Conservation (phyloP, 2,113 vertebrate genomes). For the Grus americana region DNA sequence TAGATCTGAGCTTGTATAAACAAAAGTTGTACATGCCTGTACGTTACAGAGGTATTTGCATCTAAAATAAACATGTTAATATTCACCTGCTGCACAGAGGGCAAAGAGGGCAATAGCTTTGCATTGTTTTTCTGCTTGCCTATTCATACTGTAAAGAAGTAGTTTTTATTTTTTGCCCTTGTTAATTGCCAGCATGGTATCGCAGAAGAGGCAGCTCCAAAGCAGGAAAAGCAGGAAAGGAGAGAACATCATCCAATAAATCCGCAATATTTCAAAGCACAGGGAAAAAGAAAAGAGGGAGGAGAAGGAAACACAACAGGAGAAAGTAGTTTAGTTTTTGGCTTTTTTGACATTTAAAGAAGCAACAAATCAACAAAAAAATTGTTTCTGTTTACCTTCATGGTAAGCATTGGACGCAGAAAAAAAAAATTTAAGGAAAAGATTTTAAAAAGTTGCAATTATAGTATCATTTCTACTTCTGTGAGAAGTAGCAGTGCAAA, state of each 20-base stretch:
- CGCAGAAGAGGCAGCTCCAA: background rate
- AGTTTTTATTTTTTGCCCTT: background rate
- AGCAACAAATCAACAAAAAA: background rate
- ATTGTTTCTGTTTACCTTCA: background rate
- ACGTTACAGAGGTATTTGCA: background rate
- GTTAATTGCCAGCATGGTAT: background rate
- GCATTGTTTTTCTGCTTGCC: background rate
- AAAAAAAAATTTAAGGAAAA: background rate
- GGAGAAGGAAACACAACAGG: background rate
- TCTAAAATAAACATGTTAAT: background rate
- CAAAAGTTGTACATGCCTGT: accelerated
- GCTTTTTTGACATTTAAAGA: background rate
- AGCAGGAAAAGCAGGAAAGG: background rate
- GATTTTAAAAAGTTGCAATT: background rate
- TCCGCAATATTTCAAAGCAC: background rate
- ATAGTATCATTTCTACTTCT: background rate
- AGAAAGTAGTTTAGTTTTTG: background rate
- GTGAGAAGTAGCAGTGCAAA: background rate
- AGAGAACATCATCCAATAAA: background rate
- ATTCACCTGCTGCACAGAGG: background rate
- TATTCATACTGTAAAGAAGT: background rate
- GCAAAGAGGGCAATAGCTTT: background rate
- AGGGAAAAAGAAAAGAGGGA: background rate
- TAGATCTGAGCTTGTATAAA: background rate
- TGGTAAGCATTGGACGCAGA: background rate